Evolutionary conservation across 2,797 vertebrate species (phyloP), one percentile per base, ranked within the genome.

Genomic region (Gymnoscopelus microlampas): DNA sequence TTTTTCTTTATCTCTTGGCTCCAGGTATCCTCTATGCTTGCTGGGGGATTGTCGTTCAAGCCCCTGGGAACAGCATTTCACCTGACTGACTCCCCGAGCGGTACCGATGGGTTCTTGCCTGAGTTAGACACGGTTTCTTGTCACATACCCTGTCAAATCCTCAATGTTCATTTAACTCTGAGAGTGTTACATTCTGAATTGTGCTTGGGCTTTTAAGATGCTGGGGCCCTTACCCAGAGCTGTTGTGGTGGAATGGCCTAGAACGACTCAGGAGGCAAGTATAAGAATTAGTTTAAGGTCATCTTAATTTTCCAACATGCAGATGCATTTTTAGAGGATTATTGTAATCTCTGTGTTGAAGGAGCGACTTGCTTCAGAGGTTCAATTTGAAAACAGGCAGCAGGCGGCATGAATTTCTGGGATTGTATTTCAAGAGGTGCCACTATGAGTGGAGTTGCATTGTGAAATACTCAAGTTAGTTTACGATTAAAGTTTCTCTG

Each of bases 1-100:
- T 72, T 47, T 63, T 71, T 73, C 66, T 73, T 78, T 56, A 66
- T 56, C 66, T 23, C 8, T 10, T 9, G 13, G 15, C 53, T 54
- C 32, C 61, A 54, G 48, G 44, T 4, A 44, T 60, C 63, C 53
- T 6, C 7, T 14, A 10, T 23, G 53, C 15, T 23, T 9, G 70
- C 29, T 44, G 49, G 63, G 48, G 47, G 15, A 1, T 7, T 29
- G 1, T 32, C 5, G 8, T 6, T 39, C 5, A 35, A 53, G 51
- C 63, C 60, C 62, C 50, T 49, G 60, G 73, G 75, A 71, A 39
- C 66, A 14, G n/a, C 47, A 69, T 53, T 71, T 69, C 64, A 69
- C 59, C 35, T 60, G 59, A 35, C 26, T 32, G 63, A 47, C 44
- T 72, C 62, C 3, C 13, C 7, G 11, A 12, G 12, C 9, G 35